Evolutionary conservation across 2,888 invertebrate species (phyloP).

Genomic region (Caenorhabditis panamensis): DNA sequence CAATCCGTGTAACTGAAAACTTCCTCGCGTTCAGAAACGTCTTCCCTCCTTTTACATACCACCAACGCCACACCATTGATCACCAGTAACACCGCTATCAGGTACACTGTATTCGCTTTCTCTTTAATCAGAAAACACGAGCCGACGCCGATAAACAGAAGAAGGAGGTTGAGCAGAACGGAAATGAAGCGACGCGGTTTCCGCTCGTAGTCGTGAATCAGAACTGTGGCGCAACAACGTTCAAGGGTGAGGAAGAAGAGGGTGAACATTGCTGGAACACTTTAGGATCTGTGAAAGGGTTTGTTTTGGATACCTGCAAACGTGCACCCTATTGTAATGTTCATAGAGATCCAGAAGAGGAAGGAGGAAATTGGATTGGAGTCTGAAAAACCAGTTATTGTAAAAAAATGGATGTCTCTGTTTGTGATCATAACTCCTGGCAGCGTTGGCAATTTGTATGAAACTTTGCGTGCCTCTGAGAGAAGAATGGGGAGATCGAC

Average conservation of each 20-base stretch:
- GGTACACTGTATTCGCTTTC: conserved; percentile 17
- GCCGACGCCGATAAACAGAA: conserved; percentile 20
- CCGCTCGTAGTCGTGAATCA: conserved; percentile 31
- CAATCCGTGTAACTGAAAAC: conserved; percentile 21
- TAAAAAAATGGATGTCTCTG: too few species aligned
- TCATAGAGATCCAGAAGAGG: conserved; percentile 37
- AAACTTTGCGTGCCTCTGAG: too few species aligned
- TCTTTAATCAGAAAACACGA: conserved; percentile 24
- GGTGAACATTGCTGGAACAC: conserved; percentile 47
- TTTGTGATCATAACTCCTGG: too few species aligned
- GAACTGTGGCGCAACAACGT: conserved; percentile 33
- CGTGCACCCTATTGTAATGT: conserved; percentile 17
- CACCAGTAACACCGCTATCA: conserved; percentile 28
- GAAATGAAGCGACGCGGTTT: conserved; percentile 21
- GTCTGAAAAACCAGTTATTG: conserved; percentile 13
- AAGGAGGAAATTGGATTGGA: conserved; percentile 14
- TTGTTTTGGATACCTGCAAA: conserved; percentile 34
- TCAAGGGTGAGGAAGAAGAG: conserved; percentile 43
- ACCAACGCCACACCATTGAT: conserved; percentile 32
- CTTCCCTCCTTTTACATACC: conserved; percentile 2
- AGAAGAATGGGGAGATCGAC: too few species aligned
- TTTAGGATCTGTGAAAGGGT: too few species aligned
- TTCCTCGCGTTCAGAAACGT: neutral
- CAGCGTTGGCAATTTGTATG: too few species aligned
- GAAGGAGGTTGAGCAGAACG: conserved; percentile 23